Evolutionary conservation across 2,888 invertebrate genomes (phyloP).

Genomic region (Sesia apiformis): DNA sequence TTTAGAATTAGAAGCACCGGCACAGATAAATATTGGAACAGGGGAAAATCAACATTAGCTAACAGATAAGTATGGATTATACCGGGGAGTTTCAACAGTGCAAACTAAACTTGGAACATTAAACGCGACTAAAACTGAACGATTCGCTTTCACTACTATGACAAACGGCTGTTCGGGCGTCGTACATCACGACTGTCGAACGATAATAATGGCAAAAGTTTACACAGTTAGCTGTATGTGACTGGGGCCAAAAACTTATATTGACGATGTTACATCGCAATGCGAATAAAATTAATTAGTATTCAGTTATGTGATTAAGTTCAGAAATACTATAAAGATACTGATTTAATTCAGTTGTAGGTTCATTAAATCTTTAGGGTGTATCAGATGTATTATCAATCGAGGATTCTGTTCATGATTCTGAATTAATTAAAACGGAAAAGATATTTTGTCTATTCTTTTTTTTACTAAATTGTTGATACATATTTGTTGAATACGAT

Average conservation of each 20-base stretch:
- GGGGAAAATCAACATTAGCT: constrained; percentile 1
- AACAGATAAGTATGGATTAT: neutral
- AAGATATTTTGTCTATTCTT: no score
- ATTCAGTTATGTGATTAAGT: no score
- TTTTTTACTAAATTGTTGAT: no score
- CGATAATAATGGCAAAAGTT: constrained; percentile 23
- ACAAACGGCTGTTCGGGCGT: constrained; percentile 19
- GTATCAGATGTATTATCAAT: no score
- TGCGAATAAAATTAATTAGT: neutral
- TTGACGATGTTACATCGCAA: neutral
- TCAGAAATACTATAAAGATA: no score
- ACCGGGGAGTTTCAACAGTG: constrained; percentile 26
- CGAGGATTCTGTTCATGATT: no score
- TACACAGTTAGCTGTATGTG: neutral
- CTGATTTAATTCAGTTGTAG: no score
- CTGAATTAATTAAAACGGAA: no score
- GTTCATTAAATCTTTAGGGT: no score
- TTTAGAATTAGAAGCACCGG: neutral
- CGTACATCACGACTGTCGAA: constrained; percentile 32
- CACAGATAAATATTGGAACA: constrained; percentile 5
- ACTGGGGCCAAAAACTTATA: neutral
- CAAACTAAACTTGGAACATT: constrained; percentile 38
- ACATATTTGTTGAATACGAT: no score
- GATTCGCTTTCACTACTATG: constrained; percentile 10
- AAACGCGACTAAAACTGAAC: constrained; percentile 17